phyloP scores from a whole-genome alignment of 2,113 vertebrate genomes.

The Poecilia latipinna region DNA sequence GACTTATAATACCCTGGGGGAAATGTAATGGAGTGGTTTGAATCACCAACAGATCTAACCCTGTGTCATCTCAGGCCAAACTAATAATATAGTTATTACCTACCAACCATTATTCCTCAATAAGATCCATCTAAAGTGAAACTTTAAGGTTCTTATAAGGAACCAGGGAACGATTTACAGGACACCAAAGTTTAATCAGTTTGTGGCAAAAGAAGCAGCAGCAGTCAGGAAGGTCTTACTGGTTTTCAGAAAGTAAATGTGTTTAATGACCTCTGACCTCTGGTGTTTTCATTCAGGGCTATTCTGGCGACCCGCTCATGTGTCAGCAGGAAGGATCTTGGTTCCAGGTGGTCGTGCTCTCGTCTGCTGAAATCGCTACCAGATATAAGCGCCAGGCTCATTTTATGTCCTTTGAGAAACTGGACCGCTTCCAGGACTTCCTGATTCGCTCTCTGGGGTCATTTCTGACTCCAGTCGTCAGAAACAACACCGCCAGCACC shows the following conservation, averaged over 20 bases:
- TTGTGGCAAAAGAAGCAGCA: too few species aligned
- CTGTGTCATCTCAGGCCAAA: not conserved
- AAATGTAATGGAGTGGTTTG: too few species aligned
- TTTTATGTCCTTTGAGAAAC: not conserved
- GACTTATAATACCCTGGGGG: too few species aligned
- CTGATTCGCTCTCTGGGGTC: not conserved
- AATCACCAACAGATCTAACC: not conserved
- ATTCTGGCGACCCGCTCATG: slow-evolving; percentile 62
- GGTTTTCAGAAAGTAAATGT: too few species aligned
- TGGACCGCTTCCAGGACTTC: not conserved
- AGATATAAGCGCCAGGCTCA: fast-evolving
- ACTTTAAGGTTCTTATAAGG: too few species aligned
- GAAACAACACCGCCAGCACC: not conserved
- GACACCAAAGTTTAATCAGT: too few species aligned
- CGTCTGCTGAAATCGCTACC: not conserved
- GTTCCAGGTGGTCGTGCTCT: slow-evolving; percentile 60
- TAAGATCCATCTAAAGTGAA: too few species aligned
- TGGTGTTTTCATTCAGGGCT: slow-evolving; percentile 49
- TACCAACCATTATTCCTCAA: too few species aligned
- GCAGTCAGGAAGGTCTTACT: too few species aligned
- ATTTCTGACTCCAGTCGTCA: slow-evolving; percentile 26
- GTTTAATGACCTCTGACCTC: too few species aligned
- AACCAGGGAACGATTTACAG: too few species aligned
- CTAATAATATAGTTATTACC: too few species aligned
- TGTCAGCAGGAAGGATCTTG: slow-evolving; percentile 44